These are phyloP conservation scores for Dichetophora obliterata DNA, from an alignment of 2,888 invertebrate genomes.

Conservation along the genomic window DNA sequence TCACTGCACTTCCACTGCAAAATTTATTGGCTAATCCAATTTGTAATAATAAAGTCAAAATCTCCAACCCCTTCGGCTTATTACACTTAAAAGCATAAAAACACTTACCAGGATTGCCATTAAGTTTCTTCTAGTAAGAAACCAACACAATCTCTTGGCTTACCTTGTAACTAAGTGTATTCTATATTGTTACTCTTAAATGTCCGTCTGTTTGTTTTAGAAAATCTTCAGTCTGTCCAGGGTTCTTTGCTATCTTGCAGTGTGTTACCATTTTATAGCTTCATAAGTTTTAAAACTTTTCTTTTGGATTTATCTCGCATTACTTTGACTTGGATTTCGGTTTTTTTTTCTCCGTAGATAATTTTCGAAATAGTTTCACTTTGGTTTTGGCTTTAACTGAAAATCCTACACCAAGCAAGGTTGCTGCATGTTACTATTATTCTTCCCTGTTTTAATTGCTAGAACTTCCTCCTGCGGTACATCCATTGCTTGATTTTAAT, in stretches of 20 bases:
- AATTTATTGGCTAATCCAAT: neutral
- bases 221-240: neutral
- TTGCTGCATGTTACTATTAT: neutral
- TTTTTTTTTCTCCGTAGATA: neutral
- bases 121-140: neutral
- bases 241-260: too few relatives aligned
- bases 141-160: neutral
- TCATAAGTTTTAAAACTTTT: slow-evolving; percentile 19
- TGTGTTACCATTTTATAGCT: slow-evolving; percentile 3
- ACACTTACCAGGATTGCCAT: neutral
- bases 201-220: neutral
- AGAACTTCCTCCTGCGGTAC: slow-evolving; percentile 5
- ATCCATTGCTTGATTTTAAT: neutral
- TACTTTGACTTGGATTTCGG: slow-evolving; percentile 36
- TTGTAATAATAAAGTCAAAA: slow-evolving; percentile 5
- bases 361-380: neutral
- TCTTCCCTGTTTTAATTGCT: slow-evolving; percentile 3
- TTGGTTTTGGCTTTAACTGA: neutral
- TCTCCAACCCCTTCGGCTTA: neutral
- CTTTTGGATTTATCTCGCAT: slow-evolving; percentile 40
- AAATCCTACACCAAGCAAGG: neutral
- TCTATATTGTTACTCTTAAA: neutral
- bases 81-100: neutral
- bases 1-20: too few relatives aligned
- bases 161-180: too few relatives aligned